Conservation (phyloP, 2,113 vertebrate genomes). For the Ellobius talpinus region DNA sequence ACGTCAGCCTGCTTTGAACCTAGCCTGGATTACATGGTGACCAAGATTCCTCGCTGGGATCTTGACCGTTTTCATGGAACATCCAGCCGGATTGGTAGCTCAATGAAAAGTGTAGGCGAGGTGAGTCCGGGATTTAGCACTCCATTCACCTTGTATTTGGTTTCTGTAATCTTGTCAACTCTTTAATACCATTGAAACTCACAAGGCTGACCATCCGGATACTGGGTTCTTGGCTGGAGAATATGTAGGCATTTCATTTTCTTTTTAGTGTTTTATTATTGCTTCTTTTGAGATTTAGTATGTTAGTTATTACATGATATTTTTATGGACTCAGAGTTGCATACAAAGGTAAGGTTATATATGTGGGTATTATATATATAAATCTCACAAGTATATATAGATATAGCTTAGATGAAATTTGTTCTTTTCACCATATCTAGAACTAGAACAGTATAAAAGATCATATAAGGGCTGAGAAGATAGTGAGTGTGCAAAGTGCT, state of each 20-base stretch:
- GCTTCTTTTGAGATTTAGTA: neutral
- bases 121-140: conserved; percentile 80
- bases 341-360: neutral
- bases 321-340: conserved; percentile 13
- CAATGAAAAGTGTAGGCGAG: conserved; percentile 99
- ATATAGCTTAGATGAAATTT: neutral
- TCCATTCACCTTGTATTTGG: neutral
- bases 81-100: conserved; percentile 93
- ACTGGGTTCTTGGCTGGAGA: neutral
- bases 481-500: neutral
- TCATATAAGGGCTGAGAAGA: neutral
- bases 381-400: neutral
- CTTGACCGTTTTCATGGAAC: conserved; percentile 95
- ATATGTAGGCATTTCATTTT: neutral
- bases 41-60: conserved; percentile 97
- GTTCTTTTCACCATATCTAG: conserved; percentile 25
- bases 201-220: neutral
- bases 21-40: conserved; percentile 96
- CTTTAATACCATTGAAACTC: neutral
- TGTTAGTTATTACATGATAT: neutral
- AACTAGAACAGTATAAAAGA: neutral
- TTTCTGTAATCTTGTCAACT: conserved; percentile 27
- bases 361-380: neutral
- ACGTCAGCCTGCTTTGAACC: conserved; percentile 98
- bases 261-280: neutral